Evolutionary conservation across 2,888 invertebrate species (phyloP), one percentile per base, ranked within the genome.

Genomic region (Diachrysia chrysitis): DNA sequence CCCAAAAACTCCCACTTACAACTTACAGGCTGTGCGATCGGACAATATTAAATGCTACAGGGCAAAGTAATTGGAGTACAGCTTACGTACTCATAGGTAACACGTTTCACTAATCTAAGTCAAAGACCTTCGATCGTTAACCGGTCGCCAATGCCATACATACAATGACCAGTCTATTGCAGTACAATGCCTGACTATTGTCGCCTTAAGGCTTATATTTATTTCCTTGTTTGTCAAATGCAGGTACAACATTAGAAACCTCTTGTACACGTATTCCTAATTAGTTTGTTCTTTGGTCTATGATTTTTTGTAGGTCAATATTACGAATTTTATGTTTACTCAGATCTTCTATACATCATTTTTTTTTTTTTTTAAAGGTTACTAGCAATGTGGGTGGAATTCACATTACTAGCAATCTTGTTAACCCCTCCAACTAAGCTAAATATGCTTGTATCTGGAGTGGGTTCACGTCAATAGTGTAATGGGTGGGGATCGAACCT

Each of bases 141-240:
- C 84, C 82, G 83, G 82, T 85, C 84, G 76, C 87, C 91, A 92
- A 91, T 92, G 92, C 85, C 89, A 89, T 78, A 65, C 78, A 81
- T 87, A 92, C 90, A 93, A 92, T 90, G 79, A 84, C 66, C 78
- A 85, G 81, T 85, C 83, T 82, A 82, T 82, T 72, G 79, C 81
- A 82, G 56, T 55, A 76, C 68, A 76, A 76, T 76, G 63, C 75
- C 61, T 68, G 83, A 87, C 84, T 73, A 87, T 86, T 85, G 85
- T 86, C 70, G 57, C 66, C 69, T 80, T 72, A 73, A 51, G 65
- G 65, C 64, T 69, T 79, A 51, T 65, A 69, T 76, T 76, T 64
- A 82, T 80, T 80, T 80, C 80, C 80, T 82, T 63, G 71, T 80
- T 76, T 66, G 58, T 23, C 37, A 1, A 81, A 54, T 76, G 58